These are phyloP conservation scores for Misgurnus mizolepis DNA, from an alignment of 2,113 vertebrate genomes.

Conservation along the genomic window DNA sequence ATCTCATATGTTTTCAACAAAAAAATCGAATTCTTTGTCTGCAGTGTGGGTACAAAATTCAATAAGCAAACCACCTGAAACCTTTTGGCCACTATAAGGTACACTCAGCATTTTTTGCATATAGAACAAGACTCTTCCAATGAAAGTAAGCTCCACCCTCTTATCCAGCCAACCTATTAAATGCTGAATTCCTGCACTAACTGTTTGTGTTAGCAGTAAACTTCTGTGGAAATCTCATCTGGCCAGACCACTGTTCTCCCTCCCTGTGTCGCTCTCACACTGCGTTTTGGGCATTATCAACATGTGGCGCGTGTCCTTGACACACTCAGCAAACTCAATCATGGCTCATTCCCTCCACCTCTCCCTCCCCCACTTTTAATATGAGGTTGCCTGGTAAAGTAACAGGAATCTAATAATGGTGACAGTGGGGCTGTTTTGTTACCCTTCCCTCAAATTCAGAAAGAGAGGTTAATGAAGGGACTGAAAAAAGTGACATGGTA, in stretches of 20 bases:
- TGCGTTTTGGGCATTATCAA: constrained; percentile 80
- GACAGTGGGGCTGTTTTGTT: constrained; percentile 96
- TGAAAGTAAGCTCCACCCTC: constrained; percentile 14
- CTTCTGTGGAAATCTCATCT: constrained; percentile 74
- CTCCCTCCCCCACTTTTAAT: constrained; percentile 73
- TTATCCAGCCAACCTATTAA: constrained; percentile 68
- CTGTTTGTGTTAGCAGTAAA: constrained; percentile 78
- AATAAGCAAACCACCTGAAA: neutral
- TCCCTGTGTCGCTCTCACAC: constrained; percentile 70
- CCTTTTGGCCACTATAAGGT: neutral
- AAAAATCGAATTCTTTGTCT: too few species aligned
- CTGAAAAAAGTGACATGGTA: constrained; percentile 95
- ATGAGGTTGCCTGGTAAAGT: constrained; percentile 93
- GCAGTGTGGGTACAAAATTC: too few species aligned
- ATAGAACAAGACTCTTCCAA: neutral
- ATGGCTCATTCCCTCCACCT: constrained; percentile 78
- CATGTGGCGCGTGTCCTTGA: constrained; percentile 97
- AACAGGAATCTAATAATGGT: constrained; percentile 99
- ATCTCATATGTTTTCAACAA: too few species aligned
- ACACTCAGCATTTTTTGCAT: neutral
- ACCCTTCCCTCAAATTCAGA: constrained; percentile 86
- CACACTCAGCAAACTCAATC: constrained; percentile 82
- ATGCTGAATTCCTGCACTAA: constrained; percentile 81
- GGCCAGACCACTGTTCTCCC: constrained; percentile 55
- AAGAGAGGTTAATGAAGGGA: constrained; percentile 93